phyloP scores from a whole-genome alignment of 2,888 invertebrate genomes.

The Petrophora chlorosata region DNA sequence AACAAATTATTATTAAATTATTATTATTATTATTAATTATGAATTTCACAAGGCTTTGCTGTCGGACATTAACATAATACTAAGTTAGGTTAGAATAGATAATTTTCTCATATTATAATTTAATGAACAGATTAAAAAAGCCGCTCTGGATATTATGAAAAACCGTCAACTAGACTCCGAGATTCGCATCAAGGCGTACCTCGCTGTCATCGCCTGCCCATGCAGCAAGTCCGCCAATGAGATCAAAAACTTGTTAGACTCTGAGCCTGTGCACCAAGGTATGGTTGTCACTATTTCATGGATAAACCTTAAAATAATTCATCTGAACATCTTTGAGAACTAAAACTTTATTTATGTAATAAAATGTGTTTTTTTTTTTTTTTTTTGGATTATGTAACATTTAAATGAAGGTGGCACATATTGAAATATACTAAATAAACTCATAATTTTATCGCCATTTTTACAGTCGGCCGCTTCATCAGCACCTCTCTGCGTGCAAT shows the following conservation, averaged over 20 bases:
- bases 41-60: too few relatives aligned
- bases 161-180: constrained; percentile 92
- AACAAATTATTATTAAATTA: too few relatives aligned
- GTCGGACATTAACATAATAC: too few relatives aligned
- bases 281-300: background rate
- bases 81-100: too few relatives aligned
- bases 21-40: too few relatives aligned
- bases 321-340: too few relatives aligned
- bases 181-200: constrained; percentile 93
- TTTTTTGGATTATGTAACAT: too few relatives aligned
- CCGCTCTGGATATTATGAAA: constrained; percentile 86
- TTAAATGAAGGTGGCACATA: background rate
- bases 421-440: background rate
- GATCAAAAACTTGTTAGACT: constrained; percentile 88
- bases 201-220: constrained; percentile 90
- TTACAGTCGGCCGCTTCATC: constrained; percentile 93
- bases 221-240: constrained; percentile 87
- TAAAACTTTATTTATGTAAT: too few relatives aligned
- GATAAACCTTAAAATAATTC: background rate
- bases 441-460: background rate
- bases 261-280: constrained; percentile 90
- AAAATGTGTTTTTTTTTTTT: too few relatives aligned
- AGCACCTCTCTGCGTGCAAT: constrained; percentile 91
- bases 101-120: background rate
- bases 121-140: constrained; percentile 74